Evolutionary conservation across 2,113 vertebrate species (phyloP).

Genomic region (Scortum barcoo): DNA sequence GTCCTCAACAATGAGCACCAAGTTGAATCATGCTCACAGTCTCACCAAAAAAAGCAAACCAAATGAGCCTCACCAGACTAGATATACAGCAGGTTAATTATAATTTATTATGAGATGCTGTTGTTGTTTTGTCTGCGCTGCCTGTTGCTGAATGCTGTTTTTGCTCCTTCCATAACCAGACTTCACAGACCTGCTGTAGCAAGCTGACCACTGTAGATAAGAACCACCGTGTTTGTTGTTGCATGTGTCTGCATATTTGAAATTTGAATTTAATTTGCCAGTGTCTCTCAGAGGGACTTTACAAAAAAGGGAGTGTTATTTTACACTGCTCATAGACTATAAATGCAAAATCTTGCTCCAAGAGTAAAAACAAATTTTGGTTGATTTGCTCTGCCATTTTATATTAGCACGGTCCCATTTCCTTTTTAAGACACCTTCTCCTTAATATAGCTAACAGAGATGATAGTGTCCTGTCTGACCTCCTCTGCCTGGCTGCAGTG

Average conservation of each 20-base stretch:
- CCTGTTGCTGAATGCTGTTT: neutral
- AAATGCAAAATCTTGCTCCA: neutral
- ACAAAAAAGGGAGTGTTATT: neutral
- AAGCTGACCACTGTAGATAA: slow-evolving; percentile 61
- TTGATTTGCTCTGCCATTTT: slow-evolving; percentile 31
- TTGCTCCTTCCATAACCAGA: neutral
- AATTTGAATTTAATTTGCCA: slow-evolving; percentile 41
- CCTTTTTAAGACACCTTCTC: slow-evolving; percentile 30
- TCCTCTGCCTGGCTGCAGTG: slow-evolving; percentile 38
- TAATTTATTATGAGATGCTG: slow-evolving; percentile 19
- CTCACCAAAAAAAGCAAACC: slow-evolving; percentile 12
- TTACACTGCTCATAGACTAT: neutral
- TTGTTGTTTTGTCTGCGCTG: slow-evolving; percentile 10
- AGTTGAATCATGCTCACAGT: slow-evolving; percentile 22
- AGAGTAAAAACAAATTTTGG: slow-evolving; percentile 8
- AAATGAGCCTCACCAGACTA: slow-evolving; percentile 1
- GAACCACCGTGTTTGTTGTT: slow-evolving; percentile 33
- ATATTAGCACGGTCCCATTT: neutral
- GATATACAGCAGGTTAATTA: neutral
- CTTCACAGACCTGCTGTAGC: slow-evolving; percentile 38
- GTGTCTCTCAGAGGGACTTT: slow-evolving; percentile 24
- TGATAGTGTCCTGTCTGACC: slow-evolving; percentile 30
- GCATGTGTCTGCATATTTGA: slow-evolving; percentile 35
- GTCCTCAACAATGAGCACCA: neutral
- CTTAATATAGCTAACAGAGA: slow-evolving; percentile 28